Evolutionary conservation across 2,888 invertebrate genomes (phyloP), one percentile per base, ranked within the genome.

Genomic region (Piscicola geometra): DNA sequence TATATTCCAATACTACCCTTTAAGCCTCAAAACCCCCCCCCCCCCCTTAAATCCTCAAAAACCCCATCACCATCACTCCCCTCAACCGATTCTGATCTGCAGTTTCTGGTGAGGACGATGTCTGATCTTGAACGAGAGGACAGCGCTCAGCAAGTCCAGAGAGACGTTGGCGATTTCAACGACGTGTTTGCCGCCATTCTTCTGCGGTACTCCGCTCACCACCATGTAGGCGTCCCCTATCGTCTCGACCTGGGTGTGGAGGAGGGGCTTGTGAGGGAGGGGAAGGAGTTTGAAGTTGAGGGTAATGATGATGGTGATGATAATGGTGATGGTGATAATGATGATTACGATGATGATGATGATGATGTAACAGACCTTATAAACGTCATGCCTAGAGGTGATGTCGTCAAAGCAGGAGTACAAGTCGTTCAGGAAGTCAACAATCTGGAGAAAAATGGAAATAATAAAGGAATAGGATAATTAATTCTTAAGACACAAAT

Each of bases 81-180:
- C n/a, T 25, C 9, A 18, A 75, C 84, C 84, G 25, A 82, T 82
- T 32, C 83, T 79, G 35, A 84, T 79, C 74, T 83, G 82, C 21
- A 84, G 80, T 60, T 82, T 79, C 35, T 81, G 81, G 3, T 81
- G 80, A 2, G 84, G 82, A 35, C 81, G 78, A 75, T 84, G 84
- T 0, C 81, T 80, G 70, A 84, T 82, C 69, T 80, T 80, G 79
- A 84, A 82, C 74, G 91, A 78, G 9, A 80, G 90, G 18, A 83
- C 82, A 0, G 82, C 81, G 68, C 81, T 82, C 9, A 84, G 78
- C 18, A 84, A 80, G 73, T 83, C 82, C n/a, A 84, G 81, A 5
- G 84, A 83, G 81, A 84, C 83, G 69, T 82, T 83, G 47, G 83
- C 84, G 47, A 84, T 84, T 79, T 84, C 84, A 0, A 81, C 81